Percentiles rank a stretch among this genome's conserved stretches.
Conservation (phyloP, 2,888 invertebrate genomes). For the Lithophane leautieri region DNA sequence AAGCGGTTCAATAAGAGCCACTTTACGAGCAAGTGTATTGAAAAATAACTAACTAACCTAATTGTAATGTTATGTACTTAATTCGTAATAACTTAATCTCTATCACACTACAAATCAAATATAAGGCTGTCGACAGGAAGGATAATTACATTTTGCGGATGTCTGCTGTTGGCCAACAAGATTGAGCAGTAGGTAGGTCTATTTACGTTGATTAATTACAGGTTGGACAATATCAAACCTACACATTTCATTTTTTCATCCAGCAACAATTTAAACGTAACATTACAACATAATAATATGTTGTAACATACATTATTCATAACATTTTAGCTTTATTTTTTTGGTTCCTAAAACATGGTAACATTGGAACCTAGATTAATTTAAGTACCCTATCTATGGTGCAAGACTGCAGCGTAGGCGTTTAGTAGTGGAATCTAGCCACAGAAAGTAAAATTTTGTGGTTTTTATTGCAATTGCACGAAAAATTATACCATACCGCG, state of each 20-base stretch:
- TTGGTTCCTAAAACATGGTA: no score
- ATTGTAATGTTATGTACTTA: background rate
- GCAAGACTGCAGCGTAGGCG: background rate
- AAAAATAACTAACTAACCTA: no score
- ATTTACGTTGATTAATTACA: background rate
- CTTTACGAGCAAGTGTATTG: no score
- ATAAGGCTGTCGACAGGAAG: constrained; percentile 11
- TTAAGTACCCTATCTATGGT: background rate
- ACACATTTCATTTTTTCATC: background rate
- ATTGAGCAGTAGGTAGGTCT: background rate
- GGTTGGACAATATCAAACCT: background rate
- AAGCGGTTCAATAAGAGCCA: no score
- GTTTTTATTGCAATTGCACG: constrained; percentile 27
- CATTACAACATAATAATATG: no score
- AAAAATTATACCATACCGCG: background rate
- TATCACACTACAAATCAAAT: constrained; percentile 11
- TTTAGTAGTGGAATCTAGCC: constrained; percentile 7
- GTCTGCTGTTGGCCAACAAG: constrained; percentile 4
- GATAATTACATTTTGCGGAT: constrained; percentile 13
- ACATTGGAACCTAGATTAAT: background rate
- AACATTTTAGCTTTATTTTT: no score
- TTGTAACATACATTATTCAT: no score
- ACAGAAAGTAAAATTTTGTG: constrained; percentile 29
- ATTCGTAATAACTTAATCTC: background rate
- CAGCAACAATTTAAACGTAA: no score